A percentile compares a stretch with the other conserved stretches of the same genome.
phyloP scores from a whole-genome alignment of 2,888 invertebrate species.

The Ecdyonurus torrentis region DNA sequence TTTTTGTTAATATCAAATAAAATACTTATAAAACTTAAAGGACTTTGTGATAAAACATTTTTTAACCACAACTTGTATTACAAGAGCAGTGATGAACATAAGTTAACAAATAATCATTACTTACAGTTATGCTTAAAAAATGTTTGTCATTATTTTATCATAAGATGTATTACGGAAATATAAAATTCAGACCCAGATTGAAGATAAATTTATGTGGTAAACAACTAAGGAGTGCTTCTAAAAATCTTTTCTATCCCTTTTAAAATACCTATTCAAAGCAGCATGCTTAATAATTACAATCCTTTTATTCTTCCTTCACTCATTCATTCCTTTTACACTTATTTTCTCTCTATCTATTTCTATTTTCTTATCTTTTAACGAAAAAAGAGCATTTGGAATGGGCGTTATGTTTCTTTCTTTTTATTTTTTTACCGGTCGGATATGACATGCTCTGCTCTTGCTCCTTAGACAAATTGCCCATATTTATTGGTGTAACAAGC shows the following conservation, averaged over 20 bases:
- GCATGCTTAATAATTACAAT: background rate
- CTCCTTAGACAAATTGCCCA: slow-evolving; percentile 39
- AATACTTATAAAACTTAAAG: too few relatives aligned
- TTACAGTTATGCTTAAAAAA: too few relatives aligned
- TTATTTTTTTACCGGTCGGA: slow-evolving; percentile 10
- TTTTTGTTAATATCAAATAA: too few relatives aligned
- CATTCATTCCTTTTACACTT: slow-evolving; percentile 34
- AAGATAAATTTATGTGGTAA: too few relatives aligned
- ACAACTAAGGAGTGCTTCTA: background rate
- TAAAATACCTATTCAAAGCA: too few relatives aligned
- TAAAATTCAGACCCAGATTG: too few relatives aligned
- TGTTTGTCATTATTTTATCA: too few relatives aligned
- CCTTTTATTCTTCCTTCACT: slow-evolving; percentile 21
- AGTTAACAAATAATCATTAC: too few relatives aligned
- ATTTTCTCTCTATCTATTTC: slow-evolving; percentile 20
- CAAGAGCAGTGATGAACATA: too few relatives aligned
- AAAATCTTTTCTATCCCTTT: background rate
- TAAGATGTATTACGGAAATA: too few relatives aligned
- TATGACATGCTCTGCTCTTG: slow-evolving; percentile 16
- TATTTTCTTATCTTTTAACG: slow-evolving; percentile 17
- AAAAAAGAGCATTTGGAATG: background rate
- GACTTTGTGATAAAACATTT: too few relatives aligned
- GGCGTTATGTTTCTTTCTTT: slow-evolving; percentile 14
- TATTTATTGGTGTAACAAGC: slow-evolving; percentile 77
- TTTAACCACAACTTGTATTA: too few relatives aligned